Evolutionary conservation across 1,140 invertebrate species (phyloP).

Genomic region (Neodiprion virginianus): DNA sequence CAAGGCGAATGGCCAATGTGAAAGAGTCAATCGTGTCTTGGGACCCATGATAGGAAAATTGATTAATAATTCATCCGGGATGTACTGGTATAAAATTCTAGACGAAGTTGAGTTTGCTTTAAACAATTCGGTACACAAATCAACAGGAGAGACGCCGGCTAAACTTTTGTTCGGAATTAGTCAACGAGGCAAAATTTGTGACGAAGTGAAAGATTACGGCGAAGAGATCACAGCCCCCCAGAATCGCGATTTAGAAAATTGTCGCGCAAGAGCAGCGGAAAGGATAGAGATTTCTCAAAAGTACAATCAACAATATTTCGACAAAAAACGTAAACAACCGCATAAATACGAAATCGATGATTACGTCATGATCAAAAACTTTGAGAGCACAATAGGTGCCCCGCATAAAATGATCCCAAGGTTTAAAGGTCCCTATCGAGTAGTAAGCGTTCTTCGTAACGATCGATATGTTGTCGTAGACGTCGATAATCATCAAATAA

Average conservation of each 20-base stretch:
- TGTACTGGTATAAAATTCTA: constrained; percentile 31
- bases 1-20: constrained; percentile 22
- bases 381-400: constrained; percentile 29
- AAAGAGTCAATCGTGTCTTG: constrained; percentile 29
- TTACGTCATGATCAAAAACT: constrained; percentile 34
- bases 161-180: constrained; percentile 32
- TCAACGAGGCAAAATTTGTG: constrained; percentile 23
- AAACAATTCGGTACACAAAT: constrained; percentile 35
- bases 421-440: constrained; percentile 35
- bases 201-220: constrained; percentile 24
- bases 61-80: constrained; percentile 12
- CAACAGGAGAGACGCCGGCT: constrained; percentile 27
- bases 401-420: constrained; percentile 35
- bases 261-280: constrained; percentile 13
- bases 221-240: not conserved
- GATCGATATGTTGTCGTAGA: constrained; percentile 38
- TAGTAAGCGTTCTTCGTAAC: constrained; percentile 30
- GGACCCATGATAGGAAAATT: constrained; percentile 34
- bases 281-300: constrained; percentile 20
- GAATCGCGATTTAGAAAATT: constrained; percentile 10
- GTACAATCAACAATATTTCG: constrained; percentile 22
- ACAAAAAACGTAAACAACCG: constrained; percentile 29
- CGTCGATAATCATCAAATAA: constrained; percentile 32
- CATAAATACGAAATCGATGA: constrained; percentile 32
- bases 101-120: constrained; percentile 33